phyloP scores from a whole-genome alignment of 2,888 invertebrate genomes.

The Nebria salina region DNA sequence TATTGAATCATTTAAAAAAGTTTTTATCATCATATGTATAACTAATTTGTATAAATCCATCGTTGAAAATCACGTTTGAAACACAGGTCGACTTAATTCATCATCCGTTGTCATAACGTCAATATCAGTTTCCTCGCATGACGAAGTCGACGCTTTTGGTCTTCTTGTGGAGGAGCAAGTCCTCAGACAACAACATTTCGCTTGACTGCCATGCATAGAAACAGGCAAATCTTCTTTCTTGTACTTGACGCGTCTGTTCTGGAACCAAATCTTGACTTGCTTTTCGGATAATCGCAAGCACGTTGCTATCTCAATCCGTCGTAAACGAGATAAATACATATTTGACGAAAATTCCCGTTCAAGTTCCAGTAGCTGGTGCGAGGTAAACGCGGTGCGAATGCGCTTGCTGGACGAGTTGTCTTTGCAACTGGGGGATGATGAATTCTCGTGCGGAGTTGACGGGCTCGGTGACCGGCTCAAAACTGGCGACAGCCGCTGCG shows the following conservation, averaged over 20 bases:
- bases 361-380: constrained; percentile 85
- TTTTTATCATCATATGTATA: too few species aligned
- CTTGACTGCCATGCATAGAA: constrained; percentile 47
- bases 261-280: constrained; percentile 96
- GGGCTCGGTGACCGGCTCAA: constrained; percentile 68
- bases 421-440: constrained; percentile 62
- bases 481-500: constrained; percentile 51
- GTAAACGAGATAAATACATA: constrained; percentile 88
- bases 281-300: constrained; percentile 89
- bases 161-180: constrained; percentile 59
- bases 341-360: constrained; percentile 90
- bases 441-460: constrained; percentile 66
- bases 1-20: too few species aligned
- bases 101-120: constrained; percentile 60
- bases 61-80: constrained; percentile 27
- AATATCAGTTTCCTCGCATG: constrained; percentile 59
- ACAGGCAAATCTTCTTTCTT: constrained; percentile 85
- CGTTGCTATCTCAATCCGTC: constrained; percentile 93
- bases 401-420: constrained; percentile 80
- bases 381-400: constrained; percentile 93
- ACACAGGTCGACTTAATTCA: constrained; percentile 39
- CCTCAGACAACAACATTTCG: constrained; percentile 66
- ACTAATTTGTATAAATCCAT: too few species aligned
- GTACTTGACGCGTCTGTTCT: constrained; percentile 91
- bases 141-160: constrained; percentile 51